These are phyloP conservation scores for Labrus mixtus DNA, from an alignment of 2,113 vertebrate species.

Conservation along the genomic window DNA sequence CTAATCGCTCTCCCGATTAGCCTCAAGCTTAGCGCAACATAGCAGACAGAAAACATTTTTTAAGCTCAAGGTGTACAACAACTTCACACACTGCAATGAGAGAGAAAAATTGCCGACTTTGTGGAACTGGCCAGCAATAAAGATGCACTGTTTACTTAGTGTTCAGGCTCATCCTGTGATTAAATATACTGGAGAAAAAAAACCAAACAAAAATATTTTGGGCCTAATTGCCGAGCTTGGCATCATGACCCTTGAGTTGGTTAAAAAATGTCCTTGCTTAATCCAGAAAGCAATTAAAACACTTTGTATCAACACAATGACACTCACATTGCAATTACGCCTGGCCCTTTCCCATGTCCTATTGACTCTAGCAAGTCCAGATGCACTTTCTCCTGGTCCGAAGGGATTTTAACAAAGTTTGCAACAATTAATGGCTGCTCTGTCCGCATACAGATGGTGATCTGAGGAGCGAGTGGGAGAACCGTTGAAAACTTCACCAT, in stretches of 20 bases:
- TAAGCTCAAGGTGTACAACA: conserved; percentile 25
- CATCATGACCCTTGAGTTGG: background rate
- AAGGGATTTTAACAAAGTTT: conserved; percentile 26
- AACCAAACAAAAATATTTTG: background rate
- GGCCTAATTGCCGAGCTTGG: conserved; percentile 1
- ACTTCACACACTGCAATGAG: conserved; percentile 28
- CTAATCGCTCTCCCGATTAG: conserved; percentile 70
- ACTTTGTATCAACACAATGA: background rate
- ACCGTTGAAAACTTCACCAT: conserved; percentile 12
- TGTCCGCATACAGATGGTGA: conserved; percentile 23
- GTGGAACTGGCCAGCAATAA: background rate
- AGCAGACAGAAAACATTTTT: conserved; percentile 38
- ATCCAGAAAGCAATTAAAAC: conserved; percentile 4
- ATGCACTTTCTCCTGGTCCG: background rate
- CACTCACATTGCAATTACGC: background rate
- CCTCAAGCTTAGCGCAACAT: conserved; percentile 47
- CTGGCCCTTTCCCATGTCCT: background rate
- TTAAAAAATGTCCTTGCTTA: conserved; percentile 7
- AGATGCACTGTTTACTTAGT: background rate
- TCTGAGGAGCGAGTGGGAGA: background rate
- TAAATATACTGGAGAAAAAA: background rate
- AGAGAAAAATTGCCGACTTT: conserved; percentile 7
- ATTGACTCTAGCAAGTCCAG: conserved; percentile 1
- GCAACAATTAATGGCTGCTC: conserved; percentile 4
- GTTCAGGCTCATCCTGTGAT: background rate